Base-by-base conservation (phyloP, 2,797 vertebrate genomes). In the Heliangelus exortis region DNA sequence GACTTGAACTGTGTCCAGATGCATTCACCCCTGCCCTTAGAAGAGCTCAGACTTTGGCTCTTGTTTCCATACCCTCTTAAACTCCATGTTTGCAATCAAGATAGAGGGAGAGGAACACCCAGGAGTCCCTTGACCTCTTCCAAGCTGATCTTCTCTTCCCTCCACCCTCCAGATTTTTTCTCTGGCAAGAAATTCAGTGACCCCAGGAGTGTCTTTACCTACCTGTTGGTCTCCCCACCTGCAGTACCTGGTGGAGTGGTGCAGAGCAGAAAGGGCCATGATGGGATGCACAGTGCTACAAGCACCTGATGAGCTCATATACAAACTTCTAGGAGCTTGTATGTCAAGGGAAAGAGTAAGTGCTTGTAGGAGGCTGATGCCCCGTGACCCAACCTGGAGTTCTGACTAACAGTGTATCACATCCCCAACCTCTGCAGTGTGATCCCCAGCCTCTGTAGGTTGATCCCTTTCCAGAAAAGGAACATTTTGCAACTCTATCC, bases 321-420 rank as follows among this genome's bases (percentile, higher is more conserved):
- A 54, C 1, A 20, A 1, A 7, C 39, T 29, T 34, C 23, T 34
- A 43, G 33, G 29, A 18, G 15, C 25, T 66, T 41, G 18, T 16
- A 41, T n/a, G n/a, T 1, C 41, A 45, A 79, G 33, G 6, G 58
- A 71, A 72, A 31, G 51, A 82, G 36, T 53, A 33, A 36, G 47
- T 22, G 15, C 41, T 23, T 19, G 41, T n/a, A 48, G 50, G 45
- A 87, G 15, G 26, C 36, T 63, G 39, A 12, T 9, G 23, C 50
- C 36, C 50, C 2, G 1, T 61, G 55, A 85, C 29, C 23, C 45
- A 51, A 26, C n/a, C 29, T 0, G 0, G 28, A 51, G 34, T 47
- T 20, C 75, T 79, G 76, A 85, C 36, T 74, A 77, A 74, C 34
- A 48, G 31, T 51, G 45, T 6, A n/a, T 47, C 47, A 90, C 57